phyloP scores from a whole-genome alignment of 2,797 vertebrate species.

The Coilia nasus region DNA sequence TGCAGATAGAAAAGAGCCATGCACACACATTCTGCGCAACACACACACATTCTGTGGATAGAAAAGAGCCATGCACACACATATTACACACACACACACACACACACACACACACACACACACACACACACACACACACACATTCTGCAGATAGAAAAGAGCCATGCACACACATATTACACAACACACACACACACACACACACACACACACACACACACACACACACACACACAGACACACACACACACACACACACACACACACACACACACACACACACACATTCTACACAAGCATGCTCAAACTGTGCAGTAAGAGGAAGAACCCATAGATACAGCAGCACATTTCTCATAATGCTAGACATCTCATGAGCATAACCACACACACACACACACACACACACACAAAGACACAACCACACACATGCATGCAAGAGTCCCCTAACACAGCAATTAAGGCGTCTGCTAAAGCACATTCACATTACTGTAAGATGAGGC shows the following conservation, averaged over 20 bases:
- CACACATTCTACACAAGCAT: not conserved
- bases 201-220: slow-evolving; percentile 8
- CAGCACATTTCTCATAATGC: too few species aligned
- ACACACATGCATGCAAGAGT: not conserved
- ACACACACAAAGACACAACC: slow-evolving; percentile 28
- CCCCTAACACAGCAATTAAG: not conserved
- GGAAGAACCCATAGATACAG: too few species aligned
- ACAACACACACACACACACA: slow-evolving; percentile 29
- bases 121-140: not conserved
- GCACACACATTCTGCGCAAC: slow-evolving; percentile 17
- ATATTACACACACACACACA: slow-evolving; percentile 5
- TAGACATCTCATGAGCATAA: not conserved
- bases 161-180: slow-evolving; percentile 21
- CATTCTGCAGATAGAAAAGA: slow-evolving; percentile 62
- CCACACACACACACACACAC: slow-evolving; percentile 1
- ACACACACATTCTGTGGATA: slow-evolving; percentile 59
- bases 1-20: slow-evolving; percentile 58
- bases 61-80: slow-evolving; percentile 44
- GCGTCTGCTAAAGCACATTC: not conserved
- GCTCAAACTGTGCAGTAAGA: too few species aligned
- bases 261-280: not conserved
- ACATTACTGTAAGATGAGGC: not conserved
- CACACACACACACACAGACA: too few species aligned
- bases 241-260: too few species aligned
- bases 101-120: slow-evolving; percentile 23